Conservation (phyloP, 2,797 vertebrate genomes). For the Borostomias antarcticus region DNA sequence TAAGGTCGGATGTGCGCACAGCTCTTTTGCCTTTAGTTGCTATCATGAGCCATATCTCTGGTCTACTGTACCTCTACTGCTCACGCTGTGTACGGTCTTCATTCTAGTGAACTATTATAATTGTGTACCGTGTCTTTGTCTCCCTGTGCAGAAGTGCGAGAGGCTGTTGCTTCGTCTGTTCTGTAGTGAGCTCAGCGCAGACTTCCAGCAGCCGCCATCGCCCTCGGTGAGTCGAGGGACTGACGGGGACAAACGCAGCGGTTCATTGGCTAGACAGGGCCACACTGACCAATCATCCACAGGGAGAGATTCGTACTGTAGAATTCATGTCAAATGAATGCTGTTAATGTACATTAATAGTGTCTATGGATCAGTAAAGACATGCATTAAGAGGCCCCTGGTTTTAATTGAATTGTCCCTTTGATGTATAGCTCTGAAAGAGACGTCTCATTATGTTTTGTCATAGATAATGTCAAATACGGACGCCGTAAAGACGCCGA, state of each 20-base stretch:
- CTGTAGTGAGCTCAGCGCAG: slow-evolving; percentile 92
- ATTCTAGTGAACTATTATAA: not conserved
- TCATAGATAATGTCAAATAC: slow-evolving; percentile 67
- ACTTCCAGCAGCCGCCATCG: slow-evolving; percentile 90
- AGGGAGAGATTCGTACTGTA: slow-evolving; percentile 17
- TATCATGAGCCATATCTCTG: not conserved
- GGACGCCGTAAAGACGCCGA: slow-evolving; percentile 79
- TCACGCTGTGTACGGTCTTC: too few relatives aligned
- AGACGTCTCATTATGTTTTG: not conserved
- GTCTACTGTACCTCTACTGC: not conserved
- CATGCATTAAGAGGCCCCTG: not conserved
- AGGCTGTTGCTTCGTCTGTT: slow-evolving; percentile 88
- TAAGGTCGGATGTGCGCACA: too few relatives aligned
- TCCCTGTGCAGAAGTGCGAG: slow-evolving; percentile 86
- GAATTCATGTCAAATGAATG: slow-evolving; percentile 57
- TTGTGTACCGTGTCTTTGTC: not conserved
- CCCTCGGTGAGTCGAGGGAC: slow-evolving; percentile 81
- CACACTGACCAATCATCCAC: slow-evolving; percentile 17
- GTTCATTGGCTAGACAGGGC: slow-evolving; percentile 45
- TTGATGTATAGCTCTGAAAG: not conserved
- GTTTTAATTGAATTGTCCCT: not conserved
- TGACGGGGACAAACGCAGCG: slow-evolving; percentile 13
- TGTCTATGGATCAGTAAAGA: slow-evolving; percentile 25
- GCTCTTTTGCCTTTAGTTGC: not conserved
- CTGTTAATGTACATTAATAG: slow-evolving; percentile 35